Evolutionary conservation across 2,113 vertebrate genomes (phyloP), one percentile per base, ranked within the genome.

Genomic region (Alethe diademata): DNA sequence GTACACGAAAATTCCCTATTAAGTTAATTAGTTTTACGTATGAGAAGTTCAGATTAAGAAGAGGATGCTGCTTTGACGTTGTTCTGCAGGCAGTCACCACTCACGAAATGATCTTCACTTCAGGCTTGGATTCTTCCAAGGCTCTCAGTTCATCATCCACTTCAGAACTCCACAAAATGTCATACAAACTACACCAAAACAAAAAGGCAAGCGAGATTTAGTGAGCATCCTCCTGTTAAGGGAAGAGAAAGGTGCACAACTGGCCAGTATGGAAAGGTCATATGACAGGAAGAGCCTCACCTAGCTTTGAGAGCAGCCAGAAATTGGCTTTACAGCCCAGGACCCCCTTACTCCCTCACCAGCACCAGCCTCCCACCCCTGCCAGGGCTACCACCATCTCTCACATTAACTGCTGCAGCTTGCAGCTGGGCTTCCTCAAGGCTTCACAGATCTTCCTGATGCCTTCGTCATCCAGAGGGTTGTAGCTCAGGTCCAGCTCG

Each of bases 81-180:
- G 79, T 54, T 93, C 65, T 38, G 70, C 66, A 76, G 80, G 47
- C 71, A 71, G 76, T 25, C 80, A 50, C 29, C 14, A 7, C 72
- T 98, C 96, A 98, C 31, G 75, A 98, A 96, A 98, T 88, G 67
- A 98, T 79, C 91, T 93, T 96, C 85, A 98, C 56, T 65, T 92
- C 81, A 3, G 97, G 96, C 64, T 88, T 98, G 45, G 89, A 81
- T 28, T 96, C 87, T 67, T 97, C 96, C 87, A 98, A 65, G 31
- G 95, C 96, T 56, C 22, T 93, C 54, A 98, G 92, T 40, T 81
- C 94, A 31, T 97, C 69, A 2, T 97, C 92, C 13, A 96, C 82
- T 29, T 92, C 92, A 35, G 90, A 24, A 3, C 92, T 89, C 97
- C 97, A 97, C 88, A 93, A 97, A 48, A 96, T 97, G 79, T 98